phyloP scores from a whole-genome alignment of 2,797 vertebrate genomes.

The Buceros bicornis region DNA sequence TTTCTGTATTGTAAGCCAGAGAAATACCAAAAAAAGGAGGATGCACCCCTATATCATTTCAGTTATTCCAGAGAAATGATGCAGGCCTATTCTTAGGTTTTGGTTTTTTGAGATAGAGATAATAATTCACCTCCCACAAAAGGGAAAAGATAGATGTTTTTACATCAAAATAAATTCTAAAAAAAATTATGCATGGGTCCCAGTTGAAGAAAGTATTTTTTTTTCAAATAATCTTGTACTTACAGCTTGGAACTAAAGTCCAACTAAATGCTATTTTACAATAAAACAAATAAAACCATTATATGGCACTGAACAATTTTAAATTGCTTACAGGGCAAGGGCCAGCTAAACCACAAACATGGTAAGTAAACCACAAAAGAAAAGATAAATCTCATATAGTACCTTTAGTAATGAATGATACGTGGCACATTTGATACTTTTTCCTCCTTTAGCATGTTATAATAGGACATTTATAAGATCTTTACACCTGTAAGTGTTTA shows the following conservation, averaged over 20 bases:
- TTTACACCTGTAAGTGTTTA: neutral
- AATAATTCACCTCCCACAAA: neutral
- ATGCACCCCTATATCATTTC: neutral
- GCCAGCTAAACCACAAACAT: neutral
- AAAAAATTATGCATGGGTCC: accelerated
- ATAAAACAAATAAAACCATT: neutral
- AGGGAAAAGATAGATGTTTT: neutral
- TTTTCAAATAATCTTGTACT: neutral
- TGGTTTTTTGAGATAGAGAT: neutral
- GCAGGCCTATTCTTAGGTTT: neutral
- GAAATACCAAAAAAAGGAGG: neutral
- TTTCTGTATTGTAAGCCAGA: neutral
- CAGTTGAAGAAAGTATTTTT: accelerated
- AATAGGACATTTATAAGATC: neutral
- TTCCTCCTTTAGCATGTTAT: neutral
- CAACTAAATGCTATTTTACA: neutral
- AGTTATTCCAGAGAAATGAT: neutral
- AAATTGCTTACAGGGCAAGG: neutral
- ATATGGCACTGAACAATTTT: neutral
- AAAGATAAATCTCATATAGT: neutral
- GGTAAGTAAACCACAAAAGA: neutral
- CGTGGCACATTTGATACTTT: neutral
- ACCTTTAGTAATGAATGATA: neutral
- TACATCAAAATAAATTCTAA: neutral
- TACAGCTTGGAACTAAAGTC: neutral